A percentile compares a stretch with the other conserved stretches of the same genome.
Evolutionary conservation across 2,113 vertebrate genomes (phyloP).

Genomic region (Perca fluviatilis): DNA sequence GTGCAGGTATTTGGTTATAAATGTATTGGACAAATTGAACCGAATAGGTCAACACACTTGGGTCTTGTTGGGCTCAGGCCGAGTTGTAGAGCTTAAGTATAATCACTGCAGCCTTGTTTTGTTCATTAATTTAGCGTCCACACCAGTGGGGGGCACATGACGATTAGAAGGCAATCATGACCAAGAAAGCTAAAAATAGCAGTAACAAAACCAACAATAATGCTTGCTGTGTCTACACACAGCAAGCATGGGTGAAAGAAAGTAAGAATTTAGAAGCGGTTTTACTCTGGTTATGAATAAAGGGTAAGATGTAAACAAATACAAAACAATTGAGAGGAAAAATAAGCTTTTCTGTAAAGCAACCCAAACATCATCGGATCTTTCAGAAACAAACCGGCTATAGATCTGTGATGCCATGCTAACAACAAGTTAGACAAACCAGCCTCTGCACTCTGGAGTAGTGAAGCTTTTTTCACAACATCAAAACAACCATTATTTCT

Average conservation of each 20-base stretch:
- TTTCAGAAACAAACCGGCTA: conserved; percentile 37
- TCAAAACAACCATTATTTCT: conserved; percentile 13
- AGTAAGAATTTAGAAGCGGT: background rate
- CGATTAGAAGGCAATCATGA: conserved; percentile 24
- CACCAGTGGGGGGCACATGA: conserved; percentile 6
- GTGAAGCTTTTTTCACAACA: background rate
- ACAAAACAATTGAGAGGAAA: background rate
- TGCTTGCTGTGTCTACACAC: background rate
- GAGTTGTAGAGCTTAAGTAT: conserved; percentile 9
- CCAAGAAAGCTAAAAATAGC: conserved; percentile 47
- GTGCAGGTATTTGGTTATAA: background rate
- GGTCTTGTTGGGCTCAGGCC: conserved; percentile 22
- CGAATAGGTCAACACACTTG: conserved; percentile 14
- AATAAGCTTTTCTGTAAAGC: background rate
- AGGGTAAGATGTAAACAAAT: background rate
- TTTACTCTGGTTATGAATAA: conserved; percentile 16
- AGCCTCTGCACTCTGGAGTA: conserved; percentile 14
- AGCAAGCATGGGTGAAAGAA: conserved; percentile 12
- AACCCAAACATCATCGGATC: conserved; percentile 28
- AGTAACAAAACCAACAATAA: conserved; percentile 6
- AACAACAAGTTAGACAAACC: conserved; percentile 9
- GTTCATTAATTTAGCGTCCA: conserved; percentile 41
- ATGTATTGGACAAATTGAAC: background rate
- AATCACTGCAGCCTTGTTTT: conserved; percentile 48
- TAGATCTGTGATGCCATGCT: conserved; percentile 18